Evolutionary conservation across 2,113 vertebrate species (phyloP).

Genomic region (Symphodus melops): DNA sequence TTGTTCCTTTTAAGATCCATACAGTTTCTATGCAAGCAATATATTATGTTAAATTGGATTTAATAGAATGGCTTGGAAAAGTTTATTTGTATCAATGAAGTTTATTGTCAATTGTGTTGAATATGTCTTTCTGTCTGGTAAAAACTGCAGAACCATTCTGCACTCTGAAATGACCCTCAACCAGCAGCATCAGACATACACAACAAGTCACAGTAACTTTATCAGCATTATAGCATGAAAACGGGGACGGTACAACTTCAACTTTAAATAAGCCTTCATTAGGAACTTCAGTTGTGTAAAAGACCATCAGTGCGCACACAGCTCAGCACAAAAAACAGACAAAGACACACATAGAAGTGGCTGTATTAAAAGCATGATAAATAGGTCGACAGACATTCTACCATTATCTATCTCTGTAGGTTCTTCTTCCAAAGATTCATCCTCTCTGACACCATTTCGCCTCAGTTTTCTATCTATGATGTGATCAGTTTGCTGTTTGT

Average conservation of each 20-base stretch:
- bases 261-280: too few species aligned
- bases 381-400: not conserved
- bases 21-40: conserved; percentile 4
- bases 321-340: too few species aligned
- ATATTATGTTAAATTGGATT: not conserved
- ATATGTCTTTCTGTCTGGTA: conserved; percentile 20
- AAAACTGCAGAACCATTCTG: conserved; percentile 11
- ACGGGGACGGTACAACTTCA: not conserved
- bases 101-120: conserved; percentile 17
- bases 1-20: conserved; percentile 18
- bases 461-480: conserved; percentile 30
- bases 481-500: conserved; percentile 35
- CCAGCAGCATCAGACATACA: not conserved
- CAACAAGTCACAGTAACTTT: not conserved
- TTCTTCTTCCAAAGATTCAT: conserved; percentile 51
- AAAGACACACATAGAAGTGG: too few species aligned
- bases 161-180: not conserved
- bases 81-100: conserved; percentile 29
- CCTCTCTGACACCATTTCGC: not conserved
- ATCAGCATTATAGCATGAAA: conserved; percentile 15
- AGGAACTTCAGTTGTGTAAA: too few species aligned
- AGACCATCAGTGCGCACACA: too few species aligned
- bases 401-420: not conserved
- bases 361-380: not conserved
- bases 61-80: not conserved